Percentiles rank a stretch among this genome's conserved stretches.
Conservation (phyloP, 2,113 vertebrate genomes). For the Apteryx owenii region DNA sequence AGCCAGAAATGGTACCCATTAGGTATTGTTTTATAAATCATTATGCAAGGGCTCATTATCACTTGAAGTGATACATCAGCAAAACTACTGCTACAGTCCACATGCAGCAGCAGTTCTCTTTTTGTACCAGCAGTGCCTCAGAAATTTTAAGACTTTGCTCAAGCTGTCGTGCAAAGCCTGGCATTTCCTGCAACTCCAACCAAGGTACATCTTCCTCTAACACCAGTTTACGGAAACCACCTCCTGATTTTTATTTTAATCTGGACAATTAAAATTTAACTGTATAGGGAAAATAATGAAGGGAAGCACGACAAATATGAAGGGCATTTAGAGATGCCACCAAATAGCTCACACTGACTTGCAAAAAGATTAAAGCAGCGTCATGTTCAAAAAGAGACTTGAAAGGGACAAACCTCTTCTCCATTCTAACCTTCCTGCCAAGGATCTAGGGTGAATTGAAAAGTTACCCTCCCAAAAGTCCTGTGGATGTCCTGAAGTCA, state of each 20-base stretch:
- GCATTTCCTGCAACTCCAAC: slow-evolving; percentile 18
- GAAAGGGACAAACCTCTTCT: background rate
- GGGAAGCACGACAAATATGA: background rate
- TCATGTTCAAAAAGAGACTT: background rate
- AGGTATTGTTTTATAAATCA: background rate
- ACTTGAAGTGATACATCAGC: background rate
- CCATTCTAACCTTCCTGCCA: background rate
- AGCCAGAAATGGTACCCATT: background rate
- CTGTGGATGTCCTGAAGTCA: background rate
- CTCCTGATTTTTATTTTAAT: background rate
- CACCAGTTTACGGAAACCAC: background rate
- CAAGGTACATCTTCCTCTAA: background rate
- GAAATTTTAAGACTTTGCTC: slow-evolving; percentile 8
- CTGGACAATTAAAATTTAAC: background rate
- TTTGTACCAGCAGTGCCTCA: background rate
- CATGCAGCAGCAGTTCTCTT: background rate
- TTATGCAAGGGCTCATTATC: slow-evolving; percentile 4
- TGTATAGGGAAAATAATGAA: background rate
- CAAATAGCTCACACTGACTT: fast-evolving
- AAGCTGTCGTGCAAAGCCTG: background rate
- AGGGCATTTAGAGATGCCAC: background rate
- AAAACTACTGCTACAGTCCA: background rate
- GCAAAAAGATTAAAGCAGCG: background rate
- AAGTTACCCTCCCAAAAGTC: background rate
- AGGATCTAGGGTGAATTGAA: background rate